These are phyloP conservation scores for Crotophaga sulcirostris DNA, from an alignment of 2,113 vertebrate genomes.

Conservation along the genomic window DNA sequence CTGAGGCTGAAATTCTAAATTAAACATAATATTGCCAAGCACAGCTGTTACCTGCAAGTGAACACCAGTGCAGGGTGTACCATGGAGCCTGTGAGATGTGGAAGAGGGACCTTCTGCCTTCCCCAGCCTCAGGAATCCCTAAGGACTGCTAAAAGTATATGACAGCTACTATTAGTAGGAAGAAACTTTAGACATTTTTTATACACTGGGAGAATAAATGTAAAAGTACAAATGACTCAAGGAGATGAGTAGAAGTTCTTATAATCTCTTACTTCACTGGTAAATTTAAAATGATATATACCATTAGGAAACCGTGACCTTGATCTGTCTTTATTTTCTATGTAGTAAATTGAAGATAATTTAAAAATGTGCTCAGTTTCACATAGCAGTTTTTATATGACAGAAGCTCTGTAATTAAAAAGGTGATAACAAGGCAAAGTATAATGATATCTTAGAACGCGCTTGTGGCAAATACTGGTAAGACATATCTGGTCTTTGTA, in stretches of 20 bases:
- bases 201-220: neutral
- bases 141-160: neutral
- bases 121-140: neutral
- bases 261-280: neutral
- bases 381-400: neutral
- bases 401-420: neutral
- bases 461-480: neutral
- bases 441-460: neutral
- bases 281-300: neutral
- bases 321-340: neutral
- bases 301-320: neutral
- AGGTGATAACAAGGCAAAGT: neutral
- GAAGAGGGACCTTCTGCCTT: neutral
- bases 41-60: neutral
- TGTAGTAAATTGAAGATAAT: neutral
- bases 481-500: neutral
- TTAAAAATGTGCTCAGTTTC: neutral
- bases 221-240: neutral
- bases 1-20: neutral
- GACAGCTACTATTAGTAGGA: neutral
- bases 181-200: neutral
- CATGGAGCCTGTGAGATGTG: neutral
- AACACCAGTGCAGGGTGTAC: neutral
- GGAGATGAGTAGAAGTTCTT: neutral
- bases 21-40: neutral